Percentiles rank a stretch among this genome's conserved stretches.
phyloP scores from a whole-genome alignment of 64 coral and sea anemone species.

The Montipora efflorescens region DNA sequence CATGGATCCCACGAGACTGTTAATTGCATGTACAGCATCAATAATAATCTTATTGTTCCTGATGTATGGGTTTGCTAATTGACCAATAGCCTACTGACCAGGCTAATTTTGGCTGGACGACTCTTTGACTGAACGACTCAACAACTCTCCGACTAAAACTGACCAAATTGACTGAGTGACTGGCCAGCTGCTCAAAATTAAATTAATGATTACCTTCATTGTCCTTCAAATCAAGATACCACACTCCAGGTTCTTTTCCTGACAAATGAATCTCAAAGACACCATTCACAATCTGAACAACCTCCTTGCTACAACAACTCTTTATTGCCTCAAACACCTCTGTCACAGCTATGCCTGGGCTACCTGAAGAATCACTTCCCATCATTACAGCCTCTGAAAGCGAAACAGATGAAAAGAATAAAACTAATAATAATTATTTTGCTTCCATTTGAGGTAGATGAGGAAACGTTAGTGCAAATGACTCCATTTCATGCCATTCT shows the following conservation, averaged over 20 bases:
- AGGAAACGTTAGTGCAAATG: neutral
- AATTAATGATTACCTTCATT: slow-evolving; percentile 32
- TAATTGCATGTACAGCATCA: no score
- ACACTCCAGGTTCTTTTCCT: slow-evolving; percentile 54
- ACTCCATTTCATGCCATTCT: no score
- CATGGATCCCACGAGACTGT: no score
- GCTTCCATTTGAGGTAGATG: no score
- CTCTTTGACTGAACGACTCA: neutral
- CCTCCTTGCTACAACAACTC: slow-evolving; percentile 38
- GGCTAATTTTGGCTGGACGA: no score
- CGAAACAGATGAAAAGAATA: neutral
- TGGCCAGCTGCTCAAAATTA: no score
- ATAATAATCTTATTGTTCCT: no score
- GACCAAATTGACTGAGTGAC: neutral
- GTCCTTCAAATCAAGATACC: slow-evolving; percentile 75
- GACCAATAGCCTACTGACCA: no score
- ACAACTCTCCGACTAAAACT: neutral
- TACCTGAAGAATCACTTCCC: neutral
- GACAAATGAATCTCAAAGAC: slow-evolving; percentile 67
- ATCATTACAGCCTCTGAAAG: neutral
- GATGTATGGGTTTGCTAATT: no score
- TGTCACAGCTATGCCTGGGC: neutral
- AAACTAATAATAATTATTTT: neutral
- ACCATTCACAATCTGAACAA: slow-evolving; percentile 55
- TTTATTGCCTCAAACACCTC: slow-evolving; percentile 28